A percentile compares a stretch with the other conserved stretches of the same genome.
Conservation (phyloP, 2,113 vertebrate genomes). For the Cyphomyrus plagiostoma region DNA sequence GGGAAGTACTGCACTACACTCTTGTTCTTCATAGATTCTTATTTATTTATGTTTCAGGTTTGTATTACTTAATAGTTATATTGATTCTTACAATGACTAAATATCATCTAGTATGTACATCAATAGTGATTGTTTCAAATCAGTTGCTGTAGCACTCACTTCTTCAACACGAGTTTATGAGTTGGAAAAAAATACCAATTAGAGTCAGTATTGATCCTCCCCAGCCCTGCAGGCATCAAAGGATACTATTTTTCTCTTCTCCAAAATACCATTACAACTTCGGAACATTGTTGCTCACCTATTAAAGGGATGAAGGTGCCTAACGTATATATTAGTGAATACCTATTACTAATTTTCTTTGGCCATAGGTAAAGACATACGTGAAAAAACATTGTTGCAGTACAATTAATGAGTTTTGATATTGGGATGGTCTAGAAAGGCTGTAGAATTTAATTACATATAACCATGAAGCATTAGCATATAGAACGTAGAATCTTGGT, state of each 20-base stretch:
- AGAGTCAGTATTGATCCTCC: background rate
- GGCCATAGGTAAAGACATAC: background rate
- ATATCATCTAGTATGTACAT: background rate
- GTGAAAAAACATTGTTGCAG: background rate
- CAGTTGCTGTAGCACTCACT: background rate
- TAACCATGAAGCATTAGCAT: background rate
- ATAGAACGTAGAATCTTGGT: background rate
- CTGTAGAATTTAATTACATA: background rate
- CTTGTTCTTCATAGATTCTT: background rate
- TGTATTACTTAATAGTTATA: background rate
- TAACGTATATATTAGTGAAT: background rate
- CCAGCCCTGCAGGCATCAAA: background rate
- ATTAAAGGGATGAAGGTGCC: background rate
- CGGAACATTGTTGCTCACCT: background rate
- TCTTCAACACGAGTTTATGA: background rate
- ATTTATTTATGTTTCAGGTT: background rate
- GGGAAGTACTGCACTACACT: background rate
- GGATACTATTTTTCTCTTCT: slow-evolving; percentile 1
- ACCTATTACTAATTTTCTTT: slow-evolving; percentile 12
- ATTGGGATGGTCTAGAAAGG: background rate
- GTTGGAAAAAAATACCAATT: slow-evolving; percentile 1
- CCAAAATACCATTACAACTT: background rate
- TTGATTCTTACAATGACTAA: background rate
- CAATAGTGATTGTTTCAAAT: background rate
- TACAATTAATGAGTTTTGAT: slow-evolving; percentile 13